These are phyloP conservation scores for Vireo griseus DNA, from an alignment of 2,797 vertebrate species.

Conservation along the genomic window DNA sequence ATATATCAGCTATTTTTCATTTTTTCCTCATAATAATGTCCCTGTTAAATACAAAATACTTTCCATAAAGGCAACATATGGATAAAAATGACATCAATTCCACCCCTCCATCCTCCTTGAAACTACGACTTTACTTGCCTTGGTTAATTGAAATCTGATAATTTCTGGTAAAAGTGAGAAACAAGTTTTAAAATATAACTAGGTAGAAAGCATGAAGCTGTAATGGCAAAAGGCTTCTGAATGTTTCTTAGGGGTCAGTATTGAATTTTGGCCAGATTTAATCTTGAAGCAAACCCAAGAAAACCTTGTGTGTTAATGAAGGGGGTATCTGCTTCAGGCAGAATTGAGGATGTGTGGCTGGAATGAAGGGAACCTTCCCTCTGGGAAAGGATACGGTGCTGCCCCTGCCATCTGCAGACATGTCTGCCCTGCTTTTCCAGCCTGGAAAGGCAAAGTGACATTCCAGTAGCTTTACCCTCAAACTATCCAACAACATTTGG, in stretches of 20 bases:
- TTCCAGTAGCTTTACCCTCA: background rate
- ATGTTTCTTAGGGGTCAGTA: background rate
- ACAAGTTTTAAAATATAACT: background rate
- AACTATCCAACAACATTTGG: background rate
- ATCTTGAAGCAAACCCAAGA: background rate
- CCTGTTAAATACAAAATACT: background rate
- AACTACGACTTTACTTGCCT: background rate
- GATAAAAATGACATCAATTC: background rate
- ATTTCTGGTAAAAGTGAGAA: background rate
- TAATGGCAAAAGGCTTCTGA: background rate
- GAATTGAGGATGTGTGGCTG: background rate
- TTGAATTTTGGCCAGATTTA: background rate
- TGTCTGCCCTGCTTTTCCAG: background rate
- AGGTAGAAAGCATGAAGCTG: background rate
- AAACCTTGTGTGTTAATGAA: background rate
- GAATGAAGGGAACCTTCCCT: background rate
- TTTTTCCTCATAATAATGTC: background rate
- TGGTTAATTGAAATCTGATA: background rate
- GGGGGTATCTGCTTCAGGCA: background rate
- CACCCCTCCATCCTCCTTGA: rapidly evolving
- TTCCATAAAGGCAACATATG: background rate
- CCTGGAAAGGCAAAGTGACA: background rate
- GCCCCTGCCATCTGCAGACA: background rate
- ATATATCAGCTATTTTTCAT: background rate
- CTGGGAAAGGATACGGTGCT: background rate